These are phyloP conservation scores for Pampusana beccarii DNA, from an alignment of 2,113 vertebrate genomes.

Conservation along the genomic window DNA sequence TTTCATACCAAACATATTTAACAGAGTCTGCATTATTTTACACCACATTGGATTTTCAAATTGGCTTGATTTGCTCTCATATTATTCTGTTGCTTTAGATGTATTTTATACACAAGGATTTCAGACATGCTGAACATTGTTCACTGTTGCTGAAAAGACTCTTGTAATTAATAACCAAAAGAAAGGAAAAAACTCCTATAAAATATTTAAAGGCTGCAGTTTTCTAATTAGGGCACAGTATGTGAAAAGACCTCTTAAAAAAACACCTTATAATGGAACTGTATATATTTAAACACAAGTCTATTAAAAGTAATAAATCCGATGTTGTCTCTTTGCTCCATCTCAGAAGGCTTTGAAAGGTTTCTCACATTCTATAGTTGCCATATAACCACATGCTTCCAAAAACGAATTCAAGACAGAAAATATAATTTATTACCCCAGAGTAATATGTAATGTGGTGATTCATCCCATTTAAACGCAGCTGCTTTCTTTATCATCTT, in stretches of 20 bases:
- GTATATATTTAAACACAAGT: background rate
- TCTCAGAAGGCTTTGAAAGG: background rate
- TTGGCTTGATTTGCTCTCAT: background rate
- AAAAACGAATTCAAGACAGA: slow-evolving; percentile 4
- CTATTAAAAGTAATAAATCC: background rate
- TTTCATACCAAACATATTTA: background rate
- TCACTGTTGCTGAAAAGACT: background rate
- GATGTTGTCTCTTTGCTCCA: background rate
- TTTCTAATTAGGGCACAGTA: background rate
- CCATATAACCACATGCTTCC: background rate
- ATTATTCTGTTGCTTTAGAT: background rate
- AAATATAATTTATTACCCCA: slow-evolving; percentile 38
- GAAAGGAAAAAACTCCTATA: background rate
- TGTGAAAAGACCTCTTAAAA: background rate
- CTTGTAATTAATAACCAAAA: background rate
- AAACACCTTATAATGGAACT: background rate
- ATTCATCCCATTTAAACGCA: slow-evolving; percentile 29
- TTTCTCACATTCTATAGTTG: background rate
- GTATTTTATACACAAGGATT: background rate
- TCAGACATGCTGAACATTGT: background rate
- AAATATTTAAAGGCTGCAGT: background rate
- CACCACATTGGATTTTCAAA: background rate
- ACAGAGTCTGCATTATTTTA: background rate
- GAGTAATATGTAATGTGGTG: background rate
- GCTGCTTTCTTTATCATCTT: slow-evolving; percentile 18